phyloP scores from a whole-genome alignment of 2,888 invertebrate genomes.

The Calliphora vomitoria region DNA sequence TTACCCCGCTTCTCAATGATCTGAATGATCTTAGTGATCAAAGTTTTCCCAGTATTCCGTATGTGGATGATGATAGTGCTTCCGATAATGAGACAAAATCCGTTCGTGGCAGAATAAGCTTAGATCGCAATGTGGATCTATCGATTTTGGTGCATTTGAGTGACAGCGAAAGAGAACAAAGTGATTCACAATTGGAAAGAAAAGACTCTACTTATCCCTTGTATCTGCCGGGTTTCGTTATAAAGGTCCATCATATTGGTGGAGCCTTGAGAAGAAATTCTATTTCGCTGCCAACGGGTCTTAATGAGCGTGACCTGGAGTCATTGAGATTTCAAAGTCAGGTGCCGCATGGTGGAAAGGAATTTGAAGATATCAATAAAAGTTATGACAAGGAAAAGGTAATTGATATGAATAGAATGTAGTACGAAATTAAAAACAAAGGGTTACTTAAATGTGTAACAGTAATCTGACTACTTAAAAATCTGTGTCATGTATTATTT shows the following conservation, averaged over 20 bases:
- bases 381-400: constrained; percentile 47
- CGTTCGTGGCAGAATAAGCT: constrained; percentile 65
- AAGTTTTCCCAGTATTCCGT: constrained; percentile 64
- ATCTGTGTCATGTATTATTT: not conserved
- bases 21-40: constrained; percentile 60
- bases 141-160: constrained; percentile 76
- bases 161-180: constrained; percentile 68
- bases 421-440: too few species aligned
- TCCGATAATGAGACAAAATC: constrained; percentile 21
- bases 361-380: constrained; percentile 41
- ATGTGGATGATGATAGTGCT: constrained; percentile 62
- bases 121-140: constrained; percentile 76
- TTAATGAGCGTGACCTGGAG: constrained; percentile 85
- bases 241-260: constrained; percentile 70
- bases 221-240: constrained; percentile 57
- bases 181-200: constrained; percentile 54
- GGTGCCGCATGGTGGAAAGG: constrained; percentile 75
- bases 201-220: constrained; percentile 1
- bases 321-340: constrained; percentile 85
- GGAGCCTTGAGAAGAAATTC: constrained; percentile 75
- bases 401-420: not conserved
- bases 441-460: too few species aligned
- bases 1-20: constrained; percentile 56
- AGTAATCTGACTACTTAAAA: too few species aligned
- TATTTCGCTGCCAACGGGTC: constrained; percentile 68